Conservation (phyloP, 2,113 vertebrate species). For the Pantherophis guttatus region DNA sequence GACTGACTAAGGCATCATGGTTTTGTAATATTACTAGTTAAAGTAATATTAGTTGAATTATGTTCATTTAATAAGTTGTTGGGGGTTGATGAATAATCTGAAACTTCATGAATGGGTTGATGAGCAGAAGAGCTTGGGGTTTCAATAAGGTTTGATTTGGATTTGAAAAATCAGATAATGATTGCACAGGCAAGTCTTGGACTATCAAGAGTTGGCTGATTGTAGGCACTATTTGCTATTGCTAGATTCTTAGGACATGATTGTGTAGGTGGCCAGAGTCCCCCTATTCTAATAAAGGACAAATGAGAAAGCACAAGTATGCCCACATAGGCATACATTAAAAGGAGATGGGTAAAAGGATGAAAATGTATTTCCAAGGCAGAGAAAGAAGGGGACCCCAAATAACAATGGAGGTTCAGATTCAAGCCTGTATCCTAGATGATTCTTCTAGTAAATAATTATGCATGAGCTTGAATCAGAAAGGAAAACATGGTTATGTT, state of each 20-base stretch:
- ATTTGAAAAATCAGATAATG: background rate
- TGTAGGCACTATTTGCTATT: background rate
- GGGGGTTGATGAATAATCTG: background rate
- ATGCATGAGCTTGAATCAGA: too few relatives aligned
- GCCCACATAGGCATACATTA: background rate
- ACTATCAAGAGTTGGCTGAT: background rate
- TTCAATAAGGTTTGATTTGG: background rate
- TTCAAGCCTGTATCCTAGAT: too few relatives aligned
- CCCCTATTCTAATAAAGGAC: background rate
- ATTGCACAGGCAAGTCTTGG: background rate
- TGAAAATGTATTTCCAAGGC: too few relatives aligned
- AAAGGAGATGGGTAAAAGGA: background rate
- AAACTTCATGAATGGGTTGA: background rate
- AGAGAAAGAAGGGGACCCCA: too few relatives aligned
- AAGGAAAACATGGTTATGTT: too few relatives aligned
- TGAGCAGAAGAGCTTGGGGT: background rate
- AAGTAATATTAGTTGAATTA: background rate
- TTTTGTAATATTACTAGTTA: background rate
- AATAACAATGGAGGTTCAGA: too few relatives aligned
- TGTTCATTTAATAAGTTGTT: background rate
- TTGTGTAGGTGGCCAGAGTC: background rate
- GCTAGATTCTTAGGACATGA: background rate
- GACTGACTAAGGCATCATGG: background rate
- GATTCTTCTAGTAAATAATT: too few relatives aligned
- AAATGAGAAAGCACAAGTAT: background rate